A percentile compares a stretch with the other conserved stretches of the same genome.
Evolutionary conservation across 2,113 vertebrate genomes (phyloP).

Genomic region (Neolamprologus fasciatus): DNA sequence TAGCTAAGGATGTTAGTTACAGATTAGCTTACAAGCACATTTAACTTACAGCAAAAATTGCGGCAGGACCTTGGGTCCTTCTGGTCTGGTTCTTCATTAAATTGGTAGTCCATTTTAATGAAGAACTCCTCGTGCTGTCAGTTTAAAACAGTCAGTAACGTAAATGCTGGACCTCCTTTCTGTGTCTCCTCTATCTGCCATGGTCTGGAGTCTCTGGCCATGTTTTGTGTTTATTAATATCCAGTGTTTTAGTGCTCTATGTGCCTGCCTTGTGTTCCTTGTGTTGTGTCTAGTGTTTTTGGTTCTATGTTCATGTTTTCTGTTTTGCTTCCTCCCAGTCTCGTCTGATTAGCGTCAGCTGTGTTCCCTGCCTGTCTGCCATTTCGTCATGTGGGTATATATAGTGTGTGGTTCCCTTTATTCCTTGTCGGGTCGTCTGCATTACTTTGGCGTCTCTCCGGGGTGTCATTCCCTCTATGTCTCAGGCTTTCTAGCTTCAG

Average conservation of each 20-base stretch:
- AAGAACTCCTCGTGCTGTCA: background rate
- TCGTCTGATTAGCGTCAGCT: background rate
- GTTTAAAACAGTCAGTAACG: background rate
- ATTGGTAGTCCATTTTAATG: too few relatives aligned
- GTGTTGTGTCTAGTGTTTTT: background rate
- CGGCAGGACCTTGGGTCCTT: background rate
- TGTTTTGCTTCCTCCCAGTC: background rate
- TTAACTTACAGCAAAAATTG: background rate
- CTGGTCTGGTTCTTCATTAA: background rate
- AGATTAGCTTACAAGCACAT: background rate
- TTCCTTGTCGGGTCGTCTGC: background rate
- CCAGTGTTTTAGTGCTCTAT: background rate
- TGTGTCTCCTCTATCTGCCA: background rate
- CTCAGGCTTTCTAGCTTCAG: background rate
- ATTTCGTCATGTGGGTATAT: background rate
- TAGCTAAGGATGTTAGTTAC: background rate
- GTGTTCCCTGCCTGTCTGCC: background rate
- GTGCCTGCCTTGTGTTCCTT: background rate
- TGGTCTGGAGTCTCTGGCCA: background rate
- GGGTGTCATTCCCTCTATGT: background rate
- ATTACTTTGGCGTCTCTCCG: background rate
- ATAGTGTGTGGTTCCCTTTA: background rate
- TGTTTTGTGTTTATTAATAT: background rate
- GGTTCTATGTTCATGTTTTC: background rate
- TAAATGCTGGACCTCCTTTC: background rate